Evolutionary conservation across 2,888 invertebrate genomes (phyloP).

Genomic region (Sinopyrophorus schimmeli): DNA sequence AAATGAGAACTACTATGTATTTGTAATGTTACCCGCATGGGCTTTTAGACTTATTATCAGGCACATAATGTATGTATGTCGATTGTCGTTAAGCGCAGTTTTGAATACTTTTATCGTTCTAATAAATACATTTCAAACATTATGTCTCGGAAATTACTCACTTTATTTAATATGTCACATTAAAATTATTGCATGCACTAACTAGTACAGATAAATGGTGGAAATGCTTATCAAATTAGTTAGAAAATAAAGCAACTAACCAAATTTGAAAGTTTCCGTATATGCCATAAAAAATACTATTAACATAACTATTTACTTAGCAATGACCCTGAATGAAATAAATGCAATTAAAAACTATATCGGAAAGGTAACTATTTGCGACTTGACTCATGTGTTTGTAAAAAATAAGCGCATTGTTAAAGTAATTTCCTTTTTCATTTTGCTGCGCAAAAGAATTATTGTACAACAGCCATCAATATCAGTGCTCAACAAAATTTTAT

Average conservation of each 20-base stretch:
- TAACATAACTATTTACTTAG: not conserved
- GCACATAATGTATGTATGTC: slow-evolving; percentile 15
- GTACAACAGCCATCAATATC: no score
- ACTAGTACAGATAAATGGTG: no score
- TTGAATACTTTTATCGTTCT: slow-evolving; percentile 4
- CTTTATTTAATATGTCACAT: not conserved
- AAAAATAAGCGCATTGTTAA: no score
- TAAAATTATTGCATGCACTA: no score
- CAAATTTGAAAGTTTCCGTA: slow-evolving; percentile 1
- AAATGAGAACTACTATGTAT: slow-evolving; percentile 12
- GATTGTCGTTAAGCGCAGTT: not conserved
- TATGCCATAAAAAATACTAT: not conserved
- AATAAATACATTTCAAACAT: slow-evolving; percentile 12
- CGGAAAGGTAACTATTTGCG: not conserved
- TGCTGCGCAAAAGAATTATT: no score
- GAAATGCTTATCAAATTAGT: not conserved
- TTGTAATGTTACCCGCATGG: slow-evolving; percentile 16
- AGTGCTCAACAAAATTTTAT: no score
- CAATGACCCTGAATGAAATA: slow-evolving; percentile 1
- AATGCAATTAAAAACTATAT: not conserved
- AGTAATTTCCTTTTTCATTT: no score
- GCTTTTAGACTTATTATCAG: slow-evolving; percentile 25
- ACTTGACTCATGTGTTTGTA: no score
- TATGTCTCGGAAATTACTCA: no score
- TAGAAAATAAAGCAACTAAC: not conserved